A percentile compares a stretch with the other conserved stretches of the same genome.
Evolutionary conservation across 2,113 vertebrate species (phyloP).

Genomic region (Urocitellus parryii): DNA sequence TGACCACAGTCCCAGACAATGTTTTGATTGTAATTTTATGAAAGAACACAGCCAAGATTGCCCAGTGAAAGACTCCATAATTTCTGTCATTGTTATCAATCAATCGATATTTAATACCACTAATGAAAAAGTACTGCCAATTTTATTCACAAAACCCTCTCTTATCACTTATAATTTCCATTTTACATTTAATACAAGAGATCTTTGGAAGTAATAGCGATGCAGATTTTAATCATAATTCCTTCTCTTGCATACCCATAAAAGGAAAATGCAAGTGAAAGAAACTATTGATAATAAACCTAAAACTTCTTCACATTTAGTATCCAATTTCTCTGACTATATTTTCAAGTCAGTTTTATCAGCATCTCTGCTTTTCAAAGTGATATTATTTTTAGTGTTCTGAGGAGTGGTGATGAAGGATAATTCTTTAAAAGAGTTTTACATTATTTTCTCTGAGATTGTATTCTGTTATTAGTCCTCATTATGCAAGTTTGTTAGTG

Average conservation of each 20-base stretch:
- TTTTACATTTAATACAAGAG: not conserved
- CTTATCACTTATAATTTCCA: not conserved
- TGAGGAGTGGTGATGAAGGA: not conserved
- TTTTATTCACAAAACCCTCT: not conserved
- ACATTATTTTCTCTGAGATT: not conserved
- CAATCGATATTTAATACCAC: not conserved
- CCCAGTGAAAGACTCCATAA: not conserved
- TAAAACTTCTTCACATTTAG: slow-evolving; percentile 8
- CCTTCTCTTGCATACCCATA: not conserved
- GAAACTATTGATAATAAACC: not conserved
- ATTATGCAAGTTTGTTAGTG: not conserved
- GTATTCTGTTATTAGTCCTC: not conserved
- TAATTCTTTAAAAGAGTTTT: not conserved
- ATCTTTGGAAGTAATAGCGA: slow-evolving; percentile 16
- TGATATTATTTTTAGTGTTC: not conserved
- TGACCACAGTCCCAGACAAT: not conserved
- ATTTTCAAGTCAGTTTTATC: not conserved
- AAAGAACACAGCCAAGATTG: not conserved
- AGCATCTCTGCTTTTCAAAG: not conserved
- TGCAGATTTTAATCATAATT: not conserved
- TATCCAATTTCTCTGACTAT: not conserved
- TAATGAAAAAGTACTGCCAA: not conserved
- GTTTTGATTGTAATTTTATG: not conserved
- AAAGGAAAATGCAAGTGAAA: not conserved
- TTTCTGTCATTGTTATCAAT: not conserved